These are phyloP conservation scores for Vultur gryphus DNA, from an alignment of 2,797 vertebrate species.

Conservation along the genomic window DNA sequence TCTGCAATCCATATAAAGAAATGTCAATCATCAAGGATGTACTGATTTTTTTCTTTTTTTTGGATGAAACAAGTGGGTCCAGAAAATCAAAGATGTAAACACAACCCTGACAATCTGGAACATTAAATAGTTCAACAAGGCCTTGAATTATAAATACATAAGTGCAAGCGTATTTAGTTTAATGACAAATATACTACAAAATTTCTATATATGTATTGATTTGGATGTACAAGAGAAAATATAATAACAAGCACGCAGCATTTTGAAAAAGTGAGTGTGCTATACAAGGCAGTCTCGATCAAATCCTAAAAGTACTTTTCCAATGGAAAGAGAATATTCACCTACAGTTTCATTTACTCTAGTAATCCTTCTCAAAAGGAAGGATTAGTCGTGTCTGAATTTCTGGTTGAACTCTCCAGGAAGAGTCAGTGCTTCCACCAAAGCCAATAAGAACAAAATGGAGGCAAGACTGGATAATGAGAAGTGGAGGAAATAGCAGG, in stretches of 20 bases:
- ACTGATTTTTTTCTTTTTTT: neutral
- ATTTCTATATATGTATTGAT: neutral
- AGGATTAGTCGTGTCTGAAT: neutral
- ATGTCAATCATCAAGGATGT: neutral
- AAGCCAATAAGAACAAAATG: neutral
- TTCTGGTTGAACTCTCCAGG: neutral
- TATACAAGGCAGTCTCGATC: rapidly evolving
- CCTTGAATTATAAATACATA: neutral
- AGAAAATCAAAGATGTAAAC: neutral
- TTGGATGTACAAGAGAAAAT: neutral
- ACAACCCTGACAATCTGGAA: neutral
- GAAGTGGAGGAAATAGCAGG: neutral
- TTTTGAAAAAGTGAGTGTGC: neutral
- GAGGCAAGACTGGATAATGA: neutral
- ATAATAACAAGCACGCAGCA: rapidly evolving
- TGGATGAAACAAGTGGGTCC: neutral
- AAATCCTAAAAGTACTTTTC: neutral
- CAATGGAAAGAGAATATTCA: neutral
- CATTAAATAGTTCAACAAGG: neutral
- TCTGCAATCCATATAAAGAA: neutral
- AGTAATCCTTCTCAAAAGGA: neutral
- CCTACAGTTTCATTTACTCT: neutral
- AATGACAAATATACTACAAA: neutral
- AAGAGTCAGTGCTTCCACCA: neutral
- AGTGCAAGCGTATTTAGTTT: neutral